Evolutionary conservation across 2,888 invertebrate genomes (phyloP), one percentile per base, ranked within the genome.

Genomic region (Watsonalla binaria): DNA sequence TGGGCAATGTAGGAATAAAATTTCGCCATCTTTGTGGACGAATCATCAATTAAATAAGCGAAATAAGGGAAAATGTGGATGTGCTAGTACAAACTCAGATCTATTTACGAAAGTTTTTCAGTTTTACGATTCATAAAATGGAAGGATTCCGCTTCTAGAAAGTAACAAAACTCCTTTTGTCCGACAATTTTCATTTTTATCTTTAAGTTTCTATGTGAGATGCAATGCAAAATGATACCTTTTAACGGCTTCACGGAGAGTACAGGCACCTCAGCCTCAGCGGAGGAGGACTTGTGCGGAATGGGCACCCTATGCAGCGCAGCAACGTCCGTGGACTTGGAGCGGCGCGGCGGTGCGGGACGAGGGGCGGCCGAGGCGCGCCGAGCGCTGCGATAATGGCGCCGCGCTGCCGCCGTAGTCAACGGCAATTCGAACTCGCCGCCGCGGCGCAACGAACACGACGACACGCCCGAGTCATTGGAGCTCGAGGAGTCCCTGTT

Each of bases 401-500:
- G 92, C 15, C 92, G 84, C 63, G 89, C 77, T 0, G 89, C 83
- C 51, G 92, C 85, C 46, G 92, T 91, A 9, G 93, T 92, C 46
- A 92, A 77, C 5, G 94, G 93, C 53, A 93, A 75, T 76, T 94
- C 94, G 65, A 94, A 94, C 58, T 92, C 75, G 5, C 63, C 69
- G 51, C 92, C 84, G 52, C 92, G 93, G 52, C 92, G 91, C 49
- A 92, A 76, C 2, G 93, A 93, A n/a, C 94, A 93, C 6, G 93
- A 93, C 0, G 94, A 94, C 0, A 96, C 95, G 4, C 96, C 96
- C 0, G 96, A 96, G 81, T 96, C 96, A 74, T 95, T 96, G 33
- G 95, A 95, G 72, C 95, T 95, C 5, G 95, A 95, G 0, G 96
- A 96, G 72, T 96, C 96, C 14, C 96, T 88, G 72, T 95, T 95